Evolutionary conservation across 2,888 invertebrate genomes (phyloP).

Genomic region (Platypus cylindrus): DNA sequence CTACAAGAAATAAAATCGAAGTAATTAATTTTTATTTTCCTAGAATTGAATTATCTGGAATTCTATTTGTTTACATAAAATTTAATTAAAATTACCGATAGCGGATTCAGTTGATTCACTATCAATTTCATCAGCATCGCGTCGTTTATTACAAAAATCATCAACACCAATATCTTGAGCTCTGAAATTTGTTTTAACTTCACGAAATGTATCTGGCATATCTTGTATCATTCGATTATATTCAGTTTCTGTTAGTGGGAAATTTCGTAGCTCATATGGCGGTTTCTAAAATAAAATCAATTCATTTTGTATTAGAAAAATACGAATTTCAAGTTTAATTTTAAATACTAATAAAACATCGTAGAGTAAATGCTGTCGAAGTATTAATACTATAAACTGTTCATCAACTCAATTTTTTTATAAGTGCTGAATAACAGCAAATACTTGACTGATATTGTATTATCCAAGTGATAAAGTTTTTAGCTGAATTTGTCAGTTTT

Average conservation of each 20-base stretch:
- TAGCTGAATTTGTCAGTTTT: too few relatives aligned
- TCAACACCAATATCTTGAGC: constrained; percentile 25
- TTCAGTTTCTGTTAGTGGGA: constrained; percentile 58
- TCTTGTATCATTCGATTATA: constrained; percentile 47
- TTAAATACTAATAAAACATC: too few relatives aligned
- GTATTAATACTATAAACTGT: neutral
- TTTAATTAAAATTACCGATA: constrained; percentile 36
- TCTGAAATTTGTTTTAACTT: constrained; percentile 27
- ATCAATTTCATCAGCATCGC: constrained; percentile 25
- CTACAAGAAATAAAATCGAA: too few relatives aligned
- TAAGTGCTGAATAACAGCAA: too few relatives aligned
- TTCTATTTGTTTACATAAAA: neutral
- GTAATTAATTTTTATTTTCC: too few relatives aligned
- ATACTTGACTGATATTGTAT: too few relatives aligned
- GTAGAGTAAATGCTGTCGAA: neutral
- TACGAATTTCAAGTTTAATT: too few relatives aligned
- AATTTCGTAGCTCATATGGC: constrained; percentile 62
- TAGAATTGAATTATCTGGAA: neutral
- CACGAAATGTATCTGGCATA: constrained; percentile 41
- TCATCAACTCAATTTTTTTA: too few relatives aligned
- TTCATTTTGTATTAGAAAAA: neutral
- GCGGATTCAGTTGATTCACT: constrained; percentile 45
- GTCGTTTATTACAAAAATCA: constrained; percentile 8
- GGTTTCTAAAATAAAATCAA: constrained; percentile 34
- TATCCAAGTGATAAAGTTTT: too few relatives aligned